Percentiles rank a stretch among this genome's conserved stretches.
phyloP scores from a whole-genome alignment of 1,140 invertebrate genomes.

The Galleria mellonella region DNA sequence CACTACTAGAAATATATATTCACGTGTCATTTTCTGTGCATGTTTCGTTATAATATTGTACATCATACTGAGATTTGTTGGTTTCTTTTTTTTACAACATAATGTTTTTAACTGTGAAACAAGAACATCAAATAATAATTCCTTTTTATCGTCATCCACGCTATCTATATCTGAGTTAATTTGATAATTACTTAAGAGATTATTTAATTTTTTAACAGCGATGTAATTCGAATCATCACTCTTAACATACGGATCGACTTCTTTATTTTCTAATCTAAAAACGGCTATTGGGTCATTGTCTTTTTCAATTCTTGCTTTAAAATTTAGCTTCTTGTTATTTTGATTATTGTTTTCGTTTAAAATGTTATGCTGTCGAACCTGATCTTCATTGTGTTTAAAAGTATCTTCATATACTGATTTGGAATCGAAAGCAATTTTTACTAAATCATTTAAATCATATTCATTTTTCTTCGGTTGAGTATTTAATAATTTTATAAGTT shows the following conservation, averaged over 20 bases:
- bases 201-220: conserved; percentile 46
- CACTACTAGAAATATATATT: conserved; percentile 57
- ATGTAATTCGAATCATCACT: conserved; percentile 29
- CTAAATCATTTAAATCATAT: conserved; percentile 44
- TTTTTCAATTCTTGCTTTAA: conserved; percentile 3
- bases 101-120: conserved; percentile 51
- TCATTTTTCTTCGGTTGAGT: conserved; percentile 38
- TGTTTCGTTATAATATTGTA: not conserved
- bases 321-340: conserved; percentile 13
- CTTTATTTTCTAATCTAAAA: conserved; percentile 47
- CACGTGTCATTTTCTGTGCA: conserved; percentile 10
- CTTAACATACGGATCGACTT: conserved; percentile 27
- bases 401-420: conserved; percentile 16
- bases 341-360: conserved; percentile 7
- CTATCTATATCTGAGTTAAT: conserved; percentile 10
- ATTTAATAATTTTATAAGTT: conserved; percentile 44
- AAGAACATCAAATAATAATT: conserved; percentile 52
- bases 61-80: conserved; percentile 3
- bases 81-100: conserved; percentile 43
- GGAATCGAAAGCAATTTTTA: conserved; percentile 27
- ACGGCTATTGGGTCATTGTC: conserved; percentile 19
- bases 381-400: not conserved
- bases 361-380: not conserved
- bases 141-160: conserved; percentile 42
- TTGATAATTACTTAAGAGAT: conserved; percentile 29